Evolutionary conservation across 2,888 invertebrate genomes (phyloP).

Genomic region (Zhuqinia jingwanae): DNA sequence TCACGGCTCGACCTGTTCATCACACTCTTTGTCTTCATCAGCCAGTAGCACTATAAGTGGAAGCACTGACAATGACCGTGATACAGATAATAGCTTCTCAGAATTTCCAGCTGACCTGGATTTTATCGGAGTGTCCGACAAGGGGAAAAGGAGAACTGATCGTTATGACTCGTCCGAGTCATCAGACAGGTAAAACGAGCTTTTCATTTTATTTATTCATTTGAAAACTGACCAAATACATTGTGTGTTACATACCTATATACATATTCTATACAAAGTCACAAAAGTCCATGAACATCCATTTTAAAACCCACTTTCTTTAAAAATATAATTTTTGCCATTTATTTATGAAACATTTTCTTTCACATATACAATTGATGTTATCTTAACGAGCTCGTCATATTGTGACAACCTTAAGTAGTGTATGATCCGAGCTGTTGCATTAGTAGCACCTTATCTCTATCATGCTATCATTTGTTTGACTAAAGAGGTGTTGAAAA

Average conservation of each 20-base stretch:
- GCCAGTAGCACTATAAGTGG: constrained; percentile 67
- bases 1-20: constrained; percentile 25
- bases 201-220: constrained; percentile 7
- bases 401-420: background rate
- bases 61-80: constrained; percentile 73
- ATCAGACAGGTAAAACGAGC: constrained; percentile 89
- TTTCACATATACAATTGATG: background rate
- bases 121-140: constrained; percentile 72
- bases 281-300: no score
- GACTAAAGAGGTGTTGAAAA: background rate
- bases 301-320: no score
- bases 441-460: no score
- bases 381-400: background rate
- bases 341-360: background rate
- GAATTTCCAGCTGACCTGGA: constrained; percentile 73
- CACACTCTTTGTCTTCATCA: constrained; percentile 54
- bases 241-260: no score
- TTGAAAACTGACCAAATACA: no score
- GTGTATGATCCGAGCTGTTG: no score
- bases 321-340: no score
- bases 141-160: constrained; percentile 90
- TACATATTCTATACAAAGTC: no score
- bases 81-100: constrained; percentile 72
- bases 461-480: background rate
- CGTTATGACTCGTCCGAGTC: constrained; percentile 96